A percentile compares a stretch with the other conserved stretches of the same genome.
Evolutionary conservation across 2,797 vertebrate genomes (phyloP).

Genomic region (Cuculus canorus): DNA sequence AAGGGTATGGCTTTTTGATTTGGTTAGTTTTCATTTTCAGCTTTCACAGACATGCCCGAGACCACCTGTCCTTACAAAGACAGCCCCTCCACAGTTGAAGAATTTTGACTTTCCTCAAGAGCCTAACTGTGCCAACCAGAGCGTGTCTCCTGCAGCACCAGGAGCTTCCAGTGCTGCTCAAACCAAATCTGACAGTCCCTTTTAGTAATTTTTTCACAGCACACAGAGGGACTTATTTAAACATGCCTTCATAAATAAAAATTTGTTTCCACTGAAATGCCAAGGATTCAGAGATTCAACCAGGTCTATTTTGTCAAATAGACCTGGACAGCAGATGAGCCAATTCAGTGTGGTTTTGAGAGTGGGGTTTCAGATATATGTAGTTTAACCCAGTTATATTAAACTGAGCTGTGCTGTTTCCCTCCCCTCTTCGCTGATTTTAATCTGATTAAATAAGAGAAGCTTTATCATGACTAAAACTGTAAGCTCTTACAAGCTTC

Average conservation of each 20-base stretch:
- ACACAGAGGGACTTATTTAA: background rate
- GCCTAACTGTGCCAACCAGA: background rate
- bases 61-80: background rate
- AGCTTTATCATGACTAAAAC: background rate
- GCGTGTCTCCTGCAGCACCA: background rate
- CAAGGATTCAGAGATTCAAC: background rate
- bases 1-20: slow-evolving; percentile 80
- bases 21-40: background rate
- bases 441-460: background rate
- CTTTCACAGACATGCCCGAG: background rate
- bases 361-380: background rate
- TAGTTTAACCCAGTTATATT: background rate
- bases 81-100: background rate
- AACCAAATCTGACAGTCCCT: accelerated
- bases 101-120: background rate
- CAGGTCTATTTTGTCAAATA: background rate
- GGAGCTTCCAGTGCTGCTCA: background rate
- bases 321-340: background rate
- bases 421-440: background rate
- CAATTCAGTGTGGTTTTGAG: background rate
- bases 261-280: background rate
- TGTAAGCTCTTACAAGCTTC: background rate
- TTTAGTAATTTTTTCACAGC: background rate
- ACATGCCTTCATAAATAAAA: background rate
- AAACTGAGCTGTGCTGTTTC: accelerated